Conservation (phyloP, 2,797 vertebrate genomes). For the Brachyrhaphis roseni region DNA sequence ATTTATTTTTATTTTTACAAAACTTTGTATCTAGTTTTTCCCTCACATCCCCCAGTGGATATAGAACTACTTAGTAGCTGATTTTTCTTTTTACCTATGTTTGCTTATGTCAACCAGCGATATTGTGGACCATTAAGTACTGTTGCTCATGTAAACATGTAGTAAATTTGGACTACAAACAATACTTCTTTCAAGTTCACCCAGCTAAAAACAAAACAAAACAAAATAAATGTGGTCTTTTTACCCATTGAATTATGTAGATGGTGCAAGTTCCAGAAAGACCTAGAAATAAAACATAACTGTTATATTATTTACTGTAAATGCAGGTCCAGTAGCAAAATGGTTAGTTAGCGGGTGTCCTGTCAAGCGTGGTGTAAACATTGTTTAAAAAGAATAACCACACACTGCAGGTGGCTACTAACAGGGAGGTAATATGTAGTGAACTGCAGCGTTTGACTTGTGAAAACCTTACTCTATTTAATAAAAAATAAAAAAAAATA, state of each 20-base stretch:
- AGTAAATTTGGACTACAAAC: not conserved
- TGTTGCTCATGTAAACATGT: not conserved
- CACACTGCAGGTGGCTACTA: not conserved
- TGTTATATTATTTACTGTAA: not conserved
- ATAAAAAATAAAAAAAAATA: not conserved
- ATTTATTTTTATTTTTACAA: not conserved
- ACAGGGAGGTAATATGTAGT: not conserved
- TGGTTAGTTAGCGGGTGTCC: not conserved
- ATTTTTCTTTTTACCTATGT: not conserved
- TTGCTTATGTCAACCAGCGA: not conserved
- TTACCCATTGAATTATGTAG: not conserved
- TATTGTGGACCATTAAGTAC: not conserved
- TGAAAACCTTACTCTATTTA: not conserved
- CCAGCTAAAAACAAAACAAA: not conserved
- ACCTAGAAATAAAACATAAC: not conserved
- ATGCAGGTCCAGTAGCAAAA: not conserved
- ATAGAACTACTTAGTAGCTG: not conserved
- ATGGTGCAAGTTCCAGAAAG: not conserved
- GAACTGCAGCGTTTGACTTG: not conserved
- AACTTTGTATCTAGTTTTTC: not conserved
- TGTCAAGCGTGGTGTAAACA: not conserved
- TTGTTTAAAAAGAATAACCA: not conserved
- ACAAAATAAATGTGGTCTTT: not conserved
- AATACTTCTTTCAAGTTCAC: not conserved
- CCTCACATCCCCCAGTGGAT: not conserved